phyloP scores from a whole-genome alignment of 2,113 vertebrate genomes.

The Nibea albiflora region DNA sequence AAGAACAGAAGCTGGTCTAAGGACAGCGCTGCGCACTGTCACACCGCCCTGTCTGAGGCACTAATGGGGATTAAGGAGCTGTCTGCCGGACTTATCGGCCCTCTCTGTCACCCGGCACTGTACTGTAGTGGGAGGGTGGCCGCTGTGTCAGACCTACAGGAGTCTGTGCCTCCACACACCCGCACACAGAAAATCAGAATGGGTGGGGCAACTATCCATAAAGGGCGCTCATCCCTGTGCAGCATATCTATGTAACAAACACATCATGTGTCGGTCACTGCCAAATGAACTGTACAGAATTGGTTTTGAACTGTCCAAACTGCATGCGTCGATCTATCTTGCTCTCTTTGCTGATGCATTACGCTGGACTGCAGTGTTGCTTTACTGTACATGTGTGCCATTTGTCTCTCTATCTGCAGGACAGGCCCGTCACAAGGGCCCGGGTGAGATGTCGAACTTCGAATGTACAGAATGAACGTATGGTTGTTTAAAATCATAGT shows the following conservation, averaged over 20 bases:
- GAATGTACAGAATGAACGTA: constrained; percentile 76
- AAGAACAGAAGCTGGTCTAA: constrained; percentile 68
- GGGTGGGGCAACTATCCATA: constrained; percentile 11
- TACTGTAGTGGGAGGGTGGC: constrained; percentile 41
- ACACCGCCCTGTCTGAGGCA: constrained; percentile 64
- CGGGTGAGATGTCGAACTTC: constrained; percentile 24
- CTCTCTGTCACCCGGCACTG: constrained; percentile 71
- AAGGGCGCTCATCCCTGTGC: constrained; percentile 45
- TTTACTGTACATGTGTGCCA: constrained; percentile 72
- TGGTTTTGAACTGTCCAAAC: constrained; percentile 61
- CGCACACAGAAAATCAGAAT: constrained; percentile 48
- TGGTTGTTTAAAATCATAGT: constrained; percentile 64
- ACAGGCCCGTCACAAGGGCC: constrained; percentile 27
- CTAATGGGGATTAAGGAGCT: constrained; percentile 73
- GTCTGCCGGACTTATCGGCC: constrained; percentile 73
- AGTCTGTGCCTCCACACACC: constrained; percentile 33
- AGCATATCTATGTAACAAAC: constrained; percentile 67
- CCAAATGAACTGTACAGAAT: constrained; percentile 74
- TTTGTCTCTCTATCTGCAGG: constrained; percentile 60
- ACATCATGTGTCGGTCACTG: constrained; percentile 73
- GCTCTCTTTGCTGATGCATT: constrained; percentile 69
- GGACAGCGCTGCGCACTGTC: constrained; percentile 79
- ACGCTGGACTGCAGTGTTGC: constrained; percentile 71
- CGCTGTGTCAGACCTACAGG: constrained; percentile 37
- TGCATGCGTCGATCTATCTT: constrained; percentile 76